Conservation (phyloP, 2,797 vertebrate genomes). For the Melopsittacus undulatus region DNA sequence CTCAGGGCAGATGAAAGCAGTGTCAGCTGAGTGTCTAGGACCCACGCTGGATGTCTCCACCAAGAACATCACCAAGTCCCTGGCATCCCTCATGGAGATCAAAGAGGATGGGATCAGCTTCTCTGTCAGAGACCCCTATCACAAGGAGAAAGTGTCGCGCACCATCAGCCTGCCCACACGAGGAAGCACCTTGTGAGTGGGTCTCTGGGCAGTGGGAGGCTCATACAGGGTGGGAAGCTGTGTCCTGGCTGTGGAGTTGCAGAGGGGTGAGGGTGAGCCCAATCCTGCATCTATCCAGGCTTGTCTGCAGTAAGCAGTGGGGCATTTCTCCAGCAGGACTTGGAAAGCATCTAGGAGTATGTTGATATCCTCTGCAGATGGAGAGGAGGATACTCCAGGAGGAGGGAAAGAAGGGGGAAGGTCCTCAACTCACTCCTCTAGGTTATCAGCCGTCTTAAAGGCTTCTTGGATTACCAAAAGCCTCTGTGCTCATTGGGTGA, state of each 20-base stretch:
- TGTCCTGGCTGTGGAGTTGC: background rate
- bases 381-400: background rate
- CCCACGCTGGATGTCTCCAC: conserved; percentile 86
- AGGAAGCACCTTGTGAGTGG: conserved; percentile 93
- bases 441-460: background rate
- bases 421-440: background rate
- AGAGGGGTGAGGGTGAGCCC: background rate
- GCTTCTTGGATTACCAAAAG: background rate
- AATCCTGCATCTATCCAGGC: accelerated
- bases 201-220: background rate
- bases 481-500: accelerated
- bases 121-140: conserved; percentile 81
- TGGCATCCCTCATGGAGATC: conserved; percentile 96
- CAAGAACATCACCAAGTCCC: conserved; percentile 93
- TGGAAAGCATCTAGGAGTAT: background rate
- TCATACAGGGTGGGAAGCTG: background rate
- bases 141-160: conserved; percentile 87
- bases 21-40: conserved; percentile 92
- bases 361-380: background rate
- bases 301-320: background rate
- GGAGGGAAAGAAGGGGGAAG: background rate
- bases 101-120: conserved; percentile 88
- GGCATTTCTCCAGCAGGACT: background rate
- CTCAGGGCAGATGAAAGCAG: conserved; percentile 93
- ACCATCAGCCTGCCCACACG: conserved; percentile 92